Evolutionary conservation across 2,888 invertebrate species (phyloP).

Genomic region (Thumatha senex): DNA sequence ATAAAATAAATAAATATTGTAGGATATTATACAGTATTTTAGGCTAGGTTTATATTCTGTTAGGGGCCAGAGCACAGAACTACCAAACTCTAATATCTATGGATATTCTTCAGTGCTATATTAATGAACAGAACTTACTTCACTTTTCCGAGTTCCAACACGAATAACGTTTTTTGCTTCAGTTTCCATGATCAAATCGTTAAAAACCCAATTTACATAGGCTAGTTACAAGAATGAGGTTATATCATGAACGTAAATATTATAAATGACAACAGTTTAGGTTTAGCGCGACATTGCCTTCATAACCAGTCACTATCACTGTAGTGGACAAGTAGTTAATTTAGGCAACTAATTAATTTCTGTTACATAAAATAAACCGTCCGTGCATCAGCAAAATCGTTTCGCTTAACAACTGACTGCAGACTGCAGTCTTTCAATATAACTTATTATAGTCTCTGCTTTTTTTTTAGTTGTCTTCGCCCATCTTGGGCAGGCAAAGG

Average conservation of each 20-base stretch:
- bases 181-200: conserved; percentile 60
- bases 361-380: conserved; percentile 17
- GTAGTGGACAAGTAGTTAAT: conserved; percentile 68
- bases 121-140: conserved; percentile 80
- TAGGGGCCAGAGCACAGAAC: too few relatives aligned
- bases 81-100: too few relatives aligned
- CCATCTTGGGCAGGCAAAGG: too few relatives aligned
- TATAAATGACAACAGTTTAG: conserved; percentile 12
- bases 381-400: conserved; percentile 9
- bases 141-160: conserved; percentile 93
- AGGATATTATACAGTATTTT: too few relatives aligned
- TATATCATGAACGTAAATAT: conserved; percentile 28
- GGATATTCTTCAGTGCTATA: background rate
- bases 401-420: background rate
- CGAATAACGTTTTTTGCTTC: conserved; percentile 83
- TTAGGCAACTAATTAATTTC: conserved; percentile 25
- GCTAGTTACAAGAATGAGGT: conserved; percentile 33
- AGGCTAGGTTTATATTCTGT: too few relatives aligned
- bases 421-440: too few relatives aligned
- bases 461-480: too few relatives aligned
- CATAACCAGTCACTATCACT: conserved; percentile 74
- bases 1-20: too few relatives aligned
- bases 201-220: conserved; percentile 42
- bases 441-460: too few relatives aligned
- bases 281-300: conserved; percentile 12